Evolutionary conservation across 2,797 vertebrate species (phyloP), one percentile per base, ranked within the genome.

Genomic region (Pagetopsis macropterus): DNA sequence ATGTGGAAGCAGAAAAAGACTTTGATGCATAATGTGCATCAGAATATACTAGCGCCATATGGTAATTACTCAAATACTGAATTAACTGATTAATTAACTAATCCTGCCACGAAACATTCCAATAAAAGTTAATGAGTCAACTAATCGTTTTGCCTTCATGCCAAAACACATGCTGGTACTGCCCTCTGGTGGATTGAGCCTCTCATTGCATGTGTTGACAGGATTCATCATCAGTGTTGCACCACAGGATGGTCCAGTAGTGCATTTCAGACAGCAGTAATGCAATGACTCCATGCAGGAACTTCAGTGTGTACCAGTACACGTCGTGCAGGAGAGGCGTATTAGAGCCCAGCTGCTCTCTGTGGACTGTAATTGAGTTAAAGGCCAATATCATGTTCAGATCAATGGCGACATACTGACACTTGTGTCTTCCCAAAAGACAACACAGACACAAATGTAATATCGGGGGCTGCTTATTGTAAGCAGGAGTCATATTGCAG

Each of bases 381-480:
- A 78, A 76, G 75, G 21, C 64, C 5, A 55, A 59, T 76, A 46
- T 88, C 78, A 23, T 67, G 57, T 88, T 88, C 71, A 0, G 78
- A 84, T 88, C 85, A 51, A 82, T 83, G 74, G 70, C 41, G 50
- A 37, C 80, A 56, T 0, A 1, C 55, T 55, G 68, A 67, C 76
- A 76, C 67, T 65, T 23, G 64, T 37, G 33, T 71, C 17, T 72
- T 45, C 54, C 19, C 69, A 17, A 41, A 61, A 41, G 15, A 55
- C 40, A 50, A 49, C 50, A 44, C 15, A 65, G 58, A 67, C 65
- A 65, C 50, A 69, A 51, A 66, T 63, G 73, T 52, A 72, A 79
- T 52, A 41, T 14, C 33, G 6, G 11, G 57, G 31, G 23, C 41
- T 0, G 62, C 71, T 75, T 21, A 43, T 16, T 76, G 78, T 64